A percentile compares a stretch with the other conserved stretches of the same genome.
These are phyloP conservation scores for Benitochromis conjunctus DNA, from an alignment of 2,113 vertebrate species.

Conservation along the genomic window DNA sequence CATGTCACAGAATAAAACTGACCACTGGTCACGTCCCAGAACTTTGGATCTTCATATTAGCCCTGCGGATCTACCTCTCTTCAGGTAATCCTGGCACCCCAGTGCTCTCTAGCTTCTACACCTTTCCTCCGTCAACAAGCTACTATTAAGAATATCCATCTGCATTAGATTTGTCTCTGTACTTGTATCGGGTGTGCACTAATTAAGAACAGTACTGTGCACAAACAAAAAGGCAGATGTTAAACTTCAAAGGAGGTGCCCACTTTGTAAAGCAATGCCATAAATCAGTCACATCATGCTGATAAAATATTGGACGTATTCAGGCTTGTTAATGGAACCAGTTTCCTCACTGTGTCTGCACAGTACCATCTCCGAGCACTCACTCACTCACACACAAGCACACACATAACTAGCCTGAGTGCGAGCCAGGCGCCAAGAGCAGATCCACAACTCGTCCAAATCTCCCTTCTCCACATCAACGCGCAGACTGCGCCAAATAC, in stretches of 20 bases:
- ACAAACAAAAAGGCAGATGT: conserved; percentile 10
- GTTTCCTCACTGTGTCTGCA: conserved; percentile 5
- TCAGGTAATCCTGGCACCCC: background rate
- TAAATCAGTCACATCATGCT: conserved; percentile 8
- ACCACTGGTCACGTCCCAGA: background rate
- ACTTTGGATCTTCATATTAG: background rate
- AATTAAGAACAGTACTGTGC: background rate
- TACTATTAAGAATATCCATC: background rate
- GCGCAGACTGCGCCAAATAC: conserved; percentile 23
- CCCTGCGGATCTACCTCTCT: background rate
- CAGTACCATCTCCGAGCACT: conserved; percentile 1
- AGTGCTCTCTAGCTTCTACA: background rate
- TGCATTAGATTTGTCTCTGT: background rate
- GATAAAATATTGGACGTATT: conserved; percentile 11
- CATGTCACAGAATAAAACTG: background rate
- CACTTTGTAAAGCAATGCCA: background rate
- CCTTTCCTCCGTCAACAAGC: background rate
- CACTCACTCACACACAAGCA: background rate
- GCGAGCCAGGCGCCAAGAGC: conserved; percentile 42
- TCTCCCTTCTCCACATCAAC: conserved; percentile 46
- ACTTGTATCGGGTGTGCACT: background rate
- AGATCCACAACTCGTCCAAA: conserved; percentile 34
- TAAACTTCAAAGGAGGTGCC: background rate
- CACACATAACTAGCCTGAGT: conserved; percentile 8
- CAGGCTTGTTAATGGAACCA: conserved; percentile 4